Evolutionary conservation across 2,113 vertebrate genomes (phyloP), one percentile per base, ranked within the genome.

Genomic region (Ovibos moschatus): DNA sequence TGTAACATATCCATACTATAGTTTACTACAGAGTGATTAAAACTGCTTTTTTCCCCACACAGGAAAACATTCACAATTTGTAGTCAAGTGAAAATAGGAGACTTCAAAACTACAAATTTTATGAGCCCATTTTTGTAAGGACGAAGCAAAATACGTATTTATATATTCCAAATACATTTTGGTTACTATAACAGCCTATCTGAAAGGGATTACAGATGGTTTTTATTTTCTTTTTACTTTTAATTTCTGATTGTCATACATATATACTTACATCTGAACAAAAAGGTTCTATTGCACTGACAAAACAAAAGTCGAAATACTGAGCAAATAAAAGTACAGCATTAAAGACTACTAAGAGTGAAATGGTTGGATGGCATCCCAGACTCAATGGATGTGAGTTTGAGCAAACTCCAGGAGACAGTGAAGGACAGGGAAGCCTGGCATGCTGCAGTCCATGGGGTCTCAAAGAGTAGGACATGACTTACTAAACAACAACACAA

Each of bases 11-110:
- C n/a, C 21, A 64, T 55, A 60, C 11, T 94, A 33, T 3, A 25
- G 8, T 51, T 21, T 62, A 50, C 85, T 33, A 79, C 6, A 90
- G 21, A 86, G 33, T n/a, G 53, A 83, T 91, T 83, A 71, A 78
- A 78, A 74, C 8, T 64, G 36, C 30, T 50, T 88, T 51, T 47
- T 2, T 0, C 15, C n/a, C 33, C 84, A 33, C 25, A 92, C 51
- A 21, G 40, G 91, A 51, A 84, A 92, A 90, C 45, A 97, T 53
- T 86, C 50, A 76, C 78, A 94, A 96, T 51, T 87, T 87, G 92
- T 11, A 88, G 15, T 93, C 47, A 92, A 79, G 33, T 10, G 6
- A 82, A 95, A 96, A 87, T 11, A 85, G 27, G 2, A 93, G 47
- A 55, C 14, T 95, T 96, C n/a, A 51, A 57, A 95, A 96, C 51